Evolutionary conservation across 1,140 invertebrate species (phyloP), one percentile per base, ranked within the genome.

Genomic region (Laupala kohalensis): DNA sequence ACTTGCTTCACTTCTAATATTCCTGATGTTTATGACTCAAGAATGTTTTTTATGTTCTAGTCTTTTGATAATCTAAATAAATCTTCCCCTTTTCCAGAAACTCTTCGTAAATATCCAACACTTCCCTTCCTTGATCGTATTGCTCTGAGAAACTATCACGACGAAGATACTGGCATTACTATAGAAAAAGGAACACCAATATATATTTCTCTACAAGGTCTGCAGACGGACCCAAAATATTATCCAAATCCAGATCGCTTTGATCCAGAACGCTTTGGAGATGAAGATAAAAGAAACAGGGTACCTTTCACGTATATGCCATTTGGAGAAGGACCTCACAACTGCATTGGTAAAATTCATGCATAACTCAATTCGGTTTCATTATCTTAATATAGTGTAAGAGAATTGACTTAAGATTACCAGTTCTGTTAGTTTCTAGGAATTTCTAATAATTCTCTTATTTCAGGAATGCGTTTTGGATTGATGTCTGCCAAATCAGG

Each of bases 191-290:
- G 77, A 13, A 76, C 71, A 64, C 30, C 73, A 6, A 74, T 79
- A 12, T 64, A 25, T 0, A 72, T 79, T n/a, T 75, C 76, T 4
- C 72, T 76, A 5, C 79, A 79, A 26, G 77, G 78, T 66, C 76
- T 88, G 25, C 86, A 88, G 74, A 77, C 81, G 53, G 81, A 86
- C 77, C 78, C 81, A n/a, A 78, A 84, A 68, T 78, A 82, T 73
- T 87, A 81, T 75, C 83, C 85, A 5, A 79, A 88, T 73, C 86
- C 86, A 12, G 81, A 86, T 25, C 77, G 73, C 26, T 88, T 82
- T 74, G 74, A 80, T 75, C 82, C 82, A 3, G 80, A 83, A 72
- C 69, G 83, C 65, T 83, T 81, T 71, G 74, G 73, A 9, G 77
- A 78, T 53, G 76, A 80, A 67, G 79, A 77, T 12, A 67, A 74